A percentile compares a stretch with the other conserved stretches of the same genome.
These are phyloP conservation scores for Andrena praecox DNA, from an alignment of 2,888 invertebrate genomes.

Conservation along the genomic window DNA sequence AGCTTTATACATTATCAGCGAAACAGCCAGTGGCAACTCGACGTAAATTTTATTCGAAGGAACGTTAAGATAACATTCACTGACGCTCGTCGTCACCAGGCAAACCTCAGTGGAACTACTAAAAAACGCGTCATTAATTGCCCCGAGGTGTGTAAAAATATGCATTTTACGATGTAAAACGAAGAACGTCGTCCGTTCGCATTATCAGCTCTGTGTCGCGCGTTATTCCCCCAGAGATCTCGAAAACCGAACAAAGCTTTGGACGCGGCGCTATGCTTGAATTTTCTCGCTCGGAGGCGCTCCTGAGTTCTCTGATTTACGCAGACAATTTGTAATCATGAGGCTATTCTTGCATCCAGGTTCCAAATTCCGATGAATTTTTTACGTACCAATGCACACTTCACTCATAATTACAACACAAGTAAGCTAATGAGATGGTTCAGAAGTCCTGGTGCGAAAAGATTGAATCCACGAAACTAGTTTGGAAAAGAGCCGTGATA, in stretches of 20 bases:
- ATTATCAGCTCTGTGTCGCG: background rate
- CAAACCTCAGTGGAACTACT: background rate
- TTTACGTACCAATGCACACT: background rate
- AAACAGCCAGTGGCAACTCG: background rate
- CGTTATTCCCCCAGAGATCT: background rate
- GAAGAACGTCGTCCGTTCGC: background rate
- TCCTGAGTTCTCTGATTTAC: background rate
- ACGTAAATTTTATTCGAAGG: background rate
- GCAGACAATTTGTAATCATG: background rate
- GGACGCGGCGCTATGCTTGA: no score
- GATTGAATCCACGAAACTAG: background rate
- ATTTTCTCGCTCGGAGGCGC: background rate
- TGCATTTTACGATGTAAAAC: background rate
- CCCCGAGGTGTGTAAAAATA: background rate
- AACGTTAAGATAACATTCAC: background rate
- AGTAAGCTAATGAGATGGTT: background rate
- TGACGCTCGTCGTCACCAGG: background rate
- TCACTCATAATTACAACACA: background rate
- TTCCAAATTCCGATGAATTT: background rate
- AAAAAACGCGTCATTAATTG: slow-evolving; percentile 22
- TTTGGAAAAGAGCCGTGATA: slow-evolving; percentile 5
- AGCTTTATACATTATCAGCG: background rate
- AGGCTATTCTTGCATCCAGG: background rate
- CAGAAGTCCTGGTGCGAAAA: background rate
- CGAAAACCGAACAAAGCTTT: slow-evolving; percentile 1